Conservation (phyloP, 2,797 vertebrate genomes). For the Yasuhikotakia modesta region DNA sequence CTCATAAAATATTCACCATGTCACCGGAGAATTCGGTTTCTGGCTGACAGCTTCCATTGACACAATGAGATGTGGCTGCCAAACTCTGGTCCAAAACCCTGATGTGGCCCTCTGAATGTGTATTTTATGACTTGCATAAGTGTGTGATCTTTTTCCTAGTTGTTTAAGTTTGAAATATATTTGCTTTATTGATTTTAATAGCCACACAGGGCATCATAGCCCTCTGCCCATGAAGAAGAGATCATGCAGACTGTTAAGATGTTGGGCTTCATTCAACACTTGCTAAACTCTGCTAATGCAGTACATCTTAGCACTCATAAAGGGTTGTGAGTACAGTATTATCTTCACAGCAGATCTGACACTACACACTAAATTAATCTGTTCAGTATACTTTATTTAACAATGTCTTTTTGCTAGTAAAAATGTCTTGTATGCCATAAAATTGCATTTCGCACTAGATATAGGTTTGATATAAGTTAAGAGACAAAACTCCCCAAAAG, state of each 20-base stretch:
- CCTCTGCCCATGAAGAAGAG: neutral
- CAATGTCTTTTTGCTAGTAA: too few relatives aligned
- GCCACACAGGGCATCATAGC: neutral
- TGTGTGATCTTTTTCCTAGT: neutral
- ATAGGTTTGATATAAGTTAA: too few relatives aligned
- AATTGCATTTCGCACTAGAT: too few relatives aligned
- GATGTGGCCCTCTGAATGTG: neutral
- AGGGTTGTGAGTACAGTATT: too few relatives aligned
- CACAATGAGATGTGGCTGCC: constrained; percentile 13
- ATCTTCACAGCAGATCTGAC: too few relatives aligned
- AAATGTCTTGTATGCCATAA: too few relatives aligned
- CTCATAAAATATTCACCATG: constrained; percentile 63
- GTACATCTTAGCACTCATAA: too few relatives aligned
- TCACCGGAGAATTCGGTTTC: constrained; percentile 56
- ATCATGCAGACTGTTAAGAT: neutral
- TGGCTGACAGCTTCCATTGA: constrained; percentile 18
- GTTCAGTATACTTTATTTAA: too few relatives aligned
- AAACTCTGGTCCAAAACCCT: neutral
- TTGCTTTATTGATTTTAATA: neutral
- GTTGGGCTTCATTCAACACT: too few relatives aligned
- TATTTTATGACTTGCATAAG: neutral
- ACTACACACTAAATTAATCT: too few relatives aligned
- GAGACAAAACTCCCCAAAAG: too few relatives aligned
- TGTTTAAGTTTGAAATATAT: neutral
- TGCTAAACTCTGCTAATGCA: too few relatives aligned